Evolutionary conservation across 2,888 invertebrate genomes (phyloP).

Genomic region (Molanna angustata): DNA sequence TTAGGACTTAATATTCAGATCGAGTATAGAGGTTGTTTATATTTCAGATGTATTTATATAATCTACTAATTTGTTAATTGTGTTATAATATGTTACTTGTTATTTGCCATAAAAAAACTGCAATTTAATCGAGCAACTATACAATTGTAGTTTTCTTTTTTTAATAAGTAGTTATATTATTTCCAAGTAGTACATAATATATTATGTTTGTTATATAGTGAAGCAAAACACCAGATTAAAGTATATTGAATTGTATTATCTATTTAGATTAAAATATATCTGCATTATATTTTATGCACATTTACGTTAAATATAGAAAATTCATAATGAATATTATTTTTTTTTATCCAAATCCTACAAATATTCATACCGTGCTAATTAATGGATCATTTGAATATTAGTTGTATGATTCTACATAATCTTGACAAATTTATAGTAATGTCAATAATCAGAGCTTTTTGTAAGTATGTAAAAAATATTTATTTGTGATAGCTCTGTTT

Average conservation of each 20-base stretch:
- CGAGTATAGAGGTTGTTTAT: conserved; percentile 14
- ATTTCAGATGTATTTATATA: conserved; percentile 14
- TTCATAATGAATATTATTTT: not conserved
- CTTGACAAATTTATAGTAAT: too few relatives aligned
- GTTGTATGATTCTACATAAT: too few relatives aligned
- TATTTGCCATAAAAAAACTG: conserved; percentile 15
- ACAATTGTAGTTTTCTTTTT: not conserved
- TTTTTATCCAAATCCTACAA: too few relatives aligned
- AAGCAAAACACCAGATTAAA: conserved; percentile 13
- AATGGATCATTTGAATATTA: too few relatives aligned
- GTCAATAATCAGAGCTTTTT: too few relatives aligned
- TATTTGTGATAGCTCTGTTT: too few relatives aligned
- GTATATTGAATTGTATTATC: conserved; percentile 11
- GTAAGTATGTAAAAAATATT: too few relatives aligned
- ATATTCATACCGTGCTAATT: too few relatives aligned
- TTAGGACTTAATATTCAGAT: too few relatives aligned
- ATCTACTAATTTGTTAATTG: conserved; percentile 12
- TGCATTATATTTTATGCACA: conserved; percentile 12
- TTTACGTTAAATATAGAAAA: conserved; percentile 14
- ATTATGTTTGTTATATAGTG: conserved; percentile 1
- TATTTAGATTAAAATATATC: conserved; percentile 8
- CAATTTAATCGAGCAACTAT: not conserved
- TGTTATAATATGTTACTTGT: not conserved
- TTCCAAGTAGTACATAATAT: too few relatives aligned
- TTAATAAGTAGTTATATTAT: too few relatives aligned